Conservation (phyloP, 2,888 invertebrate species). For the Oscheius sp. region DNA sequence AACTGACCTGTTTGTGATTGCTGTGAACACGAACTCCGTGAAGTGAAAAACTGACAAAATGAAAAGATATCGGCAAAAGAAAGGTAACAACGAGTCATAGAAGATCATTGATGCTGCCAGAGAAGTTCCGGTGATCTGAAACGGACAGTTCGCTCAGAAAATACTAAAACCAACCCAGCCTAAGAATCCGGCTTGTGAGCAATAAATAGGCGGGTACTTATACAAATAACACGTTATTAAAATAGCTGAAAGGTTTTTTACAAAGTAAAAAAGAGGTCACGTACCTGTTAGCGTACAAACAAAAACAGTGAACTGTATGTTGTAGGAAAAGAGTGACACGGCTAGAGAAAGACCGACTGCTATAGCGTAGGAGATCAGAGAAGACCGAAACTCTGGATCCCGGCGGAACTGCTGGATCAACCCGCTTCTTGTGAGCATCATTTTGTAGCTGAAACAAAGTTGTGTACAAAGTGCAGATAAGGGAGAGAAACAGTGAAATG, state of each 20-base stretch:
- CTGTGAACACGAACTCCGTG: conserved; percentile 66
- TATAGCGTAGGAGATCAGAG: conserved; percentile 4
- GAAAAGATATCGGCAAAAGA: conserved; percentile 54
- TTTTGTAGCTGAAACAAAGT: background rate
- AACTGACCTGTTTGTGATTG: conserved; percentile 47
- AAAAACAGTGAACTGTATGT: conserved; percentile 31
- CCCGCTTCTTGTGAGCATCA: conserved; percentile 25
- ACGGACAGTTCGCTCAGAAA: background rate
- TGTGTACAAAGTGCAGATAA: too few species aligned
- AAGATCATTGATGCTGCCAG: conserved; percentile 39
- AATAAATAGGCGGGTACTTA: conserved; percentile 14
- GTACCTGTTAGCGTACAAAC: conserved; percentile 15
- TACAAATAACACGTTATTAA: conserved; percentile 10
- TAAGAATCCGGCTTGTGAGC: conserved; percentile 41
- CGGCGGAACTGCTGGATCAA: conserved; percentile 29
- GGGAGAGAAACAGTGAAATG: too few species aligned
- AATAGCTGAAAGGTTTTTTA: background rate
- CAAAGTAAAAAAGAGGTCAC: background rate
- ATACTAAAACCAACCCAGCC: conserved; percentile 46
- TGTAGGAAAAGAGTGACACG: conserved; percentile 4
- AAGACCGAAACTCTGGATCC: conserved; percentile 37
- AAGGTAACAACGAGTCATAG: conserved; percentile 21
- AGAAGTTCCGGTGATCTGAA: conserved; percentile 46
- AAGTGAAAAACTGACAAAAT: conserved; percentile 64
- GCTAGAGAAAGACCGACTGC: background rate